These are phyloP conservation scores for Oscheius sp. DNA, from an alignment of 2,888 invertebrate species.

Conservation along the genomic window DNA sequence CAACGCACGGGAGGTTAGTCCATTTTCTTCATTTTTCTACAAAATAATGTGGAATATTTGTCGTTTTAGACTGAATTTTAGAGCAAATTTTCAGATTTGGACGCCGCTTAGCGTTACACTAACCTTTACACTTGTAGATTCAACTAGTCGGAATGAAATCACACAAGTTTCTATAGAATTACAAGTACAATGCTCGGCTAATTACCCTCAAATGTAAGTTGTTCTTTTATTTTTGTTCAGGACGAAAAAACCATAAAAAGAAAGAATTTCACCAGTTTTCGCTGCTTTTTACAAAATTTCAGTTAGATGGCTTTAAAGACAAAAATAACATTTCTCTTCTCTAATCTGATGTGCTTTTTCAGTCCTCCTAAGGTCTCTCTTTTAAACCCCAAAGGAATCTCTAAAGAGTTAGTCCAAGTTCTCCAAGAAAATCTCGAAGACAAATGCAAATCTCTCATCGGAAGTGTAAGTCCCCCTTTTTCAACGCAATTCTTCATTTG, in stretches of 20 bases:
- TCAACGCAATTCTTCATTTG: no score
- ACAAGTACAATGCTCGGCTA: slow-evolving; percentile 7
- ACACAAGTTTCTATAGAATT: slow-evolving; percentile 4
- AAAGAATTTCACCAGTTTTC: no score
- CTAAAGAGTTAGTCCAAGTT: slow-evolving; percentile 7
- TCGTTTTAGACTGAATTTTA: no score
- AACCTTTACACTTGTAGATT: slow-evolving; percentile 17
- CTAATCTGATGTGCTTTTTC: no score
- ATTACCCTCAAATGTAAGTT: slow-evolving; percentile 27
- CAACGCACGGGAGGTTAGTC: slow-evolving; percentile 41
- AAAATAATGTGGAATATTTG: no score
- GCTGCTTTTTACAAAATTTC: no score
- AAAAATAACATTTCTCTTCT: no score
- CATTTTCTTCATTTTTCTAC: no score
- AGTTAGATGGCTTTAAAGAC: no score
- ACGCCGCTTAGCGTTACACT: slow-evolving; percentile 17
- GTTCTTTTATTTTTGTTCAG: background rate
- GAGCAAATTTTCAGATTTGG: slow-evolving; percentile 8
- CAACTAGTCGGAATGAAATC: background rate
- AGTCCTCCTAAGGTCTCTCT: slow-evolving; percentile 1
- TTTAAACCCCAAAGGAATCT: slow-evolving; percentile 18
- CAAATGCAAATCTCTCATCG: slow-evolving; percentile 18
- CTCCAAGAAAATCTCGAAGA: background rate
- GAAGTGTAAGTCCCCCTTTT: slow-evolving; percentile 15
- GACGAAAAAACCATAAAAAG: no score